Base-by-base conservation (phyloP, 1,140 invertebrate genomes). In the Samia ricini region DNA sequence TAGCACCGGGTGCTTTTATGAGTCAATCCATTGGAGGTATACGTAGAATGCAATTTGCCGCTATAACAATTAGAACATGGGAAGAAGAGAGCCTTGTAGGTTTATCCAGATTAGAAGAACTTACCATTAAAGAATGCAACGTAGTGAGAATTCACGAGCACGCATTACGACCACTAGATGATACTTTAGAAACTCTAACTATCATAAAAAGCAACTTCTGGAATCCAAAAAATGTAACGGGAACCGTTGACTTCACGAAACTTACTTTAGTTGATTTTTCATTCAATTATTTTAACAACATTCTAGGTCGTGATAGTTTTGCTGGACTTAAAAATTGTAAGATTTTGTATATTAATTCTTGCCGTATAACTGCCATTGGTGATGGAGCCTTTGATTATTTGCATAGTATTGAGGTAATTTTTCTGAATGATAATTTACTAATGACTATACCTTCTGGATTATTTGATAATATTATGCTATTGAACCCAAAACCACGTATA, bases 341-440 rank as follows among this genome's bases (percentile, higher is more conserved):
- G 71, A 58, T 73, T 20, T 57, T 90, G 20, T 83, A 74, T 70
- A 68, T 90, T 2, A 81, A 79, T 64, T 79, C 68, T 24, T 88
- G 81, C 64, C 65, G 69, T 20, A 88, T 90, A 42, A 72, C 70
- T 58, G 62, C 76, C 1, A 76, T 89, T 6, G 77, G 70, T 15
- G 24, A 52, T n/a, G 83, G 81, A 20, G 70, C 86, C n/a, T 88
- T 90, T 59, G 83, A 88, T 69, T 23, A 63, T 55, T 68, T 90
- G 18, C n/a, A 64, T 4, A 78, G 58, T 8, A 77, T 90, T 61
- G 67, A 85, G 68, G 60, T 74, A 18, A 60, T 89, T 29, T 80
- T 77, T 69, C 64, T 90, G 20, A 84, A 87, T 59, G 70, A 88
- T 54, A 90, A 90, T 65, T 63, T 60, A 18, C 69, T 90, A 10